These are phyloP conservation scores for Polyommatus iphigenia DNA, from an alignment of 2,888 invertebrate genomes.

Conservation along the genomic window DNA sequence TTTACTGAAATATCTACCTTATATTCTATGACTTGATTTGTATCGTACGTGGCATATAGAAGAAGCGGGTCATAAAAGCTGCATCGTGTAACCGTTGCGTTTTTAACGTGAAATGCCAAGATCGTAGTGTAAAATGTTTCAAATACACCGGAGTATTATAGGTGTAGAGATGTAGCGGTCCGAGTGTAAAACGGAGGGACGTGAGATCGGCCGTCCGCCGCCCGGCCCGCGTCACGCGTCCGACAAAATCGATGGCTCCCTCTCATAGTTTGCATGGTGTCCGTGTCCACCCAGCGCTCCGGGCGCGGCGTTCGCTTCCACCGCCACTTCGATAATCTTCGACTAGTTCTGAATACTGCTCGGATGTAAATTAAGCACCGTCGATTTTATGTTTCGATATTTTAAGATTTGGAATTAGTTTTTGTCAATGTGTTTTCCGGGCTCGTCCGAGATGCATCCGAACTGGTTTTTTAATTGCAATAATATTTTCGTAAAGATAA, in stretches of 20 bases:
- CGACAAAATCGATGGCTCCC: constrained; percentile 77
- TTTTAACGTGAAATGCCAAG: background rate
- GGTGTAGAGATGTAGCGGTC: constrained; percentile 43
- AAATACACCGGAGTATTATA: background rate
- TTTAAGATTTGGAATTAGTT: background rate
- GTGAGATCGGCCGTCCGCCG: constrained; percentile 59
- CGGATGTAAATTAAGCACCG: background rate
- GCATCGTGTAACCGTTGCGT: background rate
- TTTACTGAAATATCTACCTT: too few species aligned
- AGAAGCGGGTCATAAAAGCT: background rate
- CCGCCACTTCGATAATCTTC: background rate
- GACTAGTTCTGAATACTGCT: background rate
- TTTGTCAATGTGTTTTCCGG: background rate
- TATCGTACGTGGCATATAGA: too few species aligned
- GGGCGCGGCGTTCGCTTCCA: too few species aligned
- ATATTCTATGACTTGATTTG: too few species aligned
- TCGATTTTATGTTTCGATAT: background rate
- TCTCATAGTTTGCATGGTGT: constrained; percentile 77
- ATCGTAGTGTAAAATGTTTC: background rate
- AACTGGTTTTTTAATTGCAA: constrained; percentile 5
- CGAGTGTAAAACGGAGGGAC: constrained; percentile 55
- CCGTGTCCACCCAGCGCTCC: constrained; percentile 54
- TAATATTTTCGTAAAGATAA: background rate
- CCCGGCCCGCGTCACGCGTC: constrained; percentile 37
- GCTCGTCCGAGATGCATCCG: background rate